Conservation (phyloP, 2,113 vertebrate species). For the Verasper variegatus region DNA sequence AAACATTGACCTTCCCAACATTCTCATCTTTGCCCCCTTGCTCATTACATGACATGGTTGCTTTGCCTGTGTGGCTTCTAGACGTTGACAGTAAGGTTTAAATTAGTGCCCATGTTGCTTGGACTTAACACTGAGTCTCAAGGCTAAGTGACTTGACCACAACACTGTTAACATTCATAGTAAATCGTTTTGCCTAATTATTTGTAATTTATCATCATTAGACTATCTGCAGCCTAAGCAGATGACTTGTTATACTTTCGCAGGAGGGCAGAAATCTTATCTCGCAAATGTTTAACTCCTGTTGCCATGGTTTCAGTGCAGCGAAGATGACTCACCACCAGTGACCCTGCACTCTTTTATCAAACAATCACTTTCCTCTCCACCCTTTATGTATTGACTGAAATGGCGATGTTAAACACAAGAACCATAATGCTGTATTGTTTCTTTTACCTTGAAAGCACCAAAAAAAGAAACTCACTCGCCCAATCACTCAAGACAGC, state of each 20-base stretch:
- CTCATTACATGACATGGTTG: too few relatives aligned
- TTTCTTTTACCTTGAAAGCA: conserved; percentile 61
- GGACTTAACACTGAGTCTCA: too few relatives aligned
- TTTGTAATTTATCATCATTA: not conserved
- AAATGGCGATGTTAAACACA: conserved; percentile 36
- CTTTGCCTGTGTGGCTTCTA: too few relatives aligned
- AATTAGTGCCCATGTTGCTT: too few relatives aligned
- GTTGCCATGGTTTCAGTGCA: conserved; percentile 24
- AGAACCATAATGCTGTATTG: conserved; percentile 51
- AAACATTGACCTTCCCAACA: too few relatives aligned
- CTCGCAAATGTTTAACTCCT: conserved; percentile 21
- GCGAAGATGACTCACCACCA: conserved; percentile 37
- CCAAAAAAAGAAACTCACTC: not conserved
- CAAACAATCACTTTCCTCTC: conserved; percentile 1
- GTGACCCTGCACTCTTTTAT: conserved; percentile 47
- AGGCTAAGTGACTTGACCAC: not conserved
- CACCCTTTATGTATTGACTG: conserved; percentile 6
- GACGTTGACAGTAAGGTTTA: too few relatives aligned
- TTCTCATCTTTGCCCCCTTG: too few relatives aligned
- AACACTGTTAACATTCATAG: not conserved
- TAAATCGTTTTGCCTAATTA: not conserved
- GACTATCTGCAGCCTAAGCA: not conserved
- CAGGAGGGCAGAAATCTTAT: too few relatives aligned
- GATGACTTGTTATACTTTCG: too few relatives aligned
- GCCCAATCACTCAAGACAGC: conserved; percentile 20